Base-by-base conservation (phyloP, 2,888 invertebrate genomes). In the Thereva nobilitata region DNA sequence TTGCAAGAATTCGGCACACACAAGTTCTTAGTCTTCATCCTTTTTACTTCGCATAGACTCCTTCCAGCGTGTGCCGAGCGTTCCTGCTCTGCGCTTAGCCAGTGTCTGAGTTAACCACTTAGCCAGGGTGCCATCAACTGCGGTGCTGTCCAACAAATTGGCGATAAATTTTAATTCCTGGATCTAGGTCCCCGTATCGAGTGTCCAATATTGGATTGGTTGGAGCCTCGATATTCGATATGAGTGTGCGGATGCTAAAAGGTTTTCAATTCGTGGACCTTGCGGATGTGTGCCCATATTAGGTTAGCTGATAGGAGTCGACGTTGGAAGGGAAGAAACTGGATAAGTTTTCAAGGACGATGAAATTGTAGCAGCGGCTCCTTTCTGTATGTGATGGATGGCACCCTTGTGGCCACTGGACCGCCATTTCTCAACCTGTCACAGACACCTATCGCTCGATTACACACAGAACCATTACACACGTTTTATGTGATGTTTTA, bases 371-470 rank as follows among this genome's bases (percentile, higher is more conserved):
- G 65, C 41, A 67, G 66, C 70, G 65, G 70, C 67, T 66, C 68
- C 66, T 71, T 69, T 67, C 64, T 70, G 68, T 66, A 53, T 50
- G 68, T 72, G 73, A 73, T 73, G 70, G 47, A 73, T 72, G 69
- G 69, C 68, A 67, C 73, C 73, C 73, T 70, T 68, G 72, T 71
- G 73, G 69, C 71, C 70, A 64, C 66, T 68, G 71, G 70, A 73
- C 73, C 72, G 72, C 71, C 68, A 73, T 73, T 73, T 73, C 72
- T 73, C 72, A 73, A 72, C 70, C 71, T 72, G 72, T 72, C 73
- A 72, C 69, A 70, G 56, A 71, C 70, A 70, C 67, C 68, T 71
- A 69, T 72, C 69, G 69, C 71, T 70, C 66, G 68, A 72, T 69
- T 71, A 68, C 50, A 68, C 69, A 67, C 61, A 54, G 61, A 56